Percentiles rank a stretch among this genome's conserved stretches.
Conservation (phyloP, 1,140 invertebrate species). For the Cyclargus thomasi region DNA sequence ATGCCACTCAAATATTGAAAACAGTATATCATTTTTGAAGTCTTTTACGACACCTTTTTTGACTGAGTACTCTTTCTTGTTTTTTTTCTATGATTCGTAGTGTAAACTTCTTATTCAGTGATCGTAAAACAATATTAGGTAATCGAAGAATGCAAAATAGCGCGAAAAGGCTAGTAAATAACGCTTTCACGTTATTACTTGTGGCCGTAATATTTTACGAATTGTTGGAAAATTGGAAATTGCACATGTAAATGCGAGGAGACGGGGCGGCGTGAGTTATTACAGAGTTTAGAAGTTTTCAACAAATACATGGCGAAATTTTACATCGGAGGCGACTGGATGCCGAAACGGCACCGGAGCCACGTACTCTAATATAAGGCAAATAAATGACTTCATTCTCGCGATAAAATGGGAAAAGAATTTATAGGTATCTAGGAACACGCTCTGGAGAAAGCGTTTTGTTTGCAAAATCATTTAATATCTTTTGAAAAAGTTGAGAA, state of each 20-base stretch:
- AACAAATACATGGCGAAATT: slow-evolving; percentile 13
- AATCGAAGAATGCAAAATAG: background rate
- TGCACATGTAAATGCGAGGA: background rate
- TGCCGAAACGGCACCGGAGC: slow-evolving; percentile 30
- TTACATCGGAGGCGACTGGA: slow-evolving; percentile 4
- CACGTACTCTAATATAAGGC: slow-evolving; percentile 36
- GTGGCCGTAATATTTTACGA: background rate
- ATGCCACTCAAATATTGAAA: too few relatives aligned
- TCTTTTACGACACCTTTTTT: too few relatives aligned
- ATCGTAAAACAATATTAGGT: too few relatives aligned
- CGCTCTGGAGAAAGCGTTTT: slow-evolving; percentile 22
- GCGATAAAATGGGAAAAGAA: slow-evolving; percentile 42
- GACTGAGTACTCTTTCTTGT: too few relatives aligned
- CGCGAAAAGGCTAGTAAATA: background rate
- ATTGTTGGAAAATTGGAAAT: background rate
- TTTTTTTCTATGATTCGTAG: too few relatives aligned
- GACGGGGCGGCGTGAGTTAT: background rate
- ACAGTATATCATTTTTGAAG: too few relatives aligned
- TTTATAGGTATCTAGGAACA: slow-evolving; percentile 38
- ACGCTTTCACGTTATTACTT: background rate
- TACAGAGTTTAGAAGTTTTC: slow-evolving; percentile 1
- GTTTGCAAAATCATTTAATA: slow-evolving; percentile 21
- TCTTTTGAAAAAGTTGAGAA: slow-evolving; percentile 15
- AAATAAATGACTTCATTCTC: slow-evolving; percentile 39
- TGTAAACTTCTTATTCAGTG: too few relatives aligned